These are phyloP conservation scores for Criorhina ranunculi DNA, from an alignment of 2,888 invertebrate species.

Conservation along the genomic window DNA sequence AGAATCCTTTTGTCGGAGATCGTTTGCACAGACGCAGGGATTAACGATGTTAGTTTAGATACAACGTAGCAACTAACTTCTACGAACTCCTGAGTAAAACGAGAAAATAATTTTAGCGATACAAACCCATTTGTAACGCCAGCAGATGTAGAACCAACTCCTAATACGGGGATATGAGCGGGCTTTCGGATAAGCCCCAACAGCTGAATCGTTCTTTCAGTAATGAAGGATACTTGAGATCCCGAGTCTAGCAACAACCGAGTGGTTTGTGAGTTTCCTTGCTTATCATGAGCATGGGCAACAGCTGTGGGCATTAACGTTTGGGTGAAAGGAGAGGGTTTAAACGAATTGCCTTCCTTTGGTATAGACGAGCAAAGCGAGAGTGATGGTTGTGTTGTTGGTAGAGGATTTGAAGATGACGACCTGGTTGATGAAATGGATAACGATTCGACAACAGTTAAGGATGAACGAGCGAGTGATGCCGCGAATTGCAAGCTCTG, in stretches of 20 bases:
- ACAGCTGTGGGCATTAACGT: slow-evolving; percentile 19
- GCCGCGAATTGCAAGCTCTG: not conserved
- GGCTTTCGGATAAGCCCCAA: slow-evolving; percentile 13
- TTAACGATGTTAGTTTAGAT: too few species aligned
- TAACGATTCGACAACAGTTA: not conserved
- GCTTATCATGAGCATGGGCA: slow-evolving; percentile 6
- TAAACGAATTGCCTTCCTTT: not conserved
- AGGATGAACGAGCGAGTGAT: slow-evolving; percentile 7
- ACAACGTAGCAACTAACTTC: slow-evolving; percentile 69
- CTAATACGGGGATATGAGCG: slow-evolving; percentile 7
- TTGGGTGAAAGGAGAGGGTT: slow-evolving; percentile 8
- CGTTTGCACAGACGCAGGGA: too few species aligned
- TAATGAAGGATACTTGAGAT: not conserved
- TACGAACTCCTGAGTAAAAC: slow-evolving; percentile 72
- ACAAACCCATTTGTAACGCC: slow-evolving; percentile 17
- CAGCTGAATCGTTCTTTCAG: not conserved
- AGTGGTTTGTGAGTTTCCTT: slow-evolving; percentile 10
- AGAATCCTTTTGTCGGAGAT: not conserved
- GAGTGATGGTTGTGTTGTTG: slow-evolving; percentile 16
- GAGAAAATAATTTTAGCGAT: not conserved
- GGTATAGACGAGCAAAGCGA: slow-evolving; percentile 13
- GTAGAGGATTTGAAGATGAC: not conserved
- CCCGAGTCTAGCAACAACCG: slow-evolving; percentile 20
- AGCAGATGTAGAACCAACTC: slow-evolving; percentile 18
- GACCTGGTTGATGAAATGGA: not conserved